Conservation (phyloP, 2,113 vertebrate genomes). For the Struthio camelus region DNA sequence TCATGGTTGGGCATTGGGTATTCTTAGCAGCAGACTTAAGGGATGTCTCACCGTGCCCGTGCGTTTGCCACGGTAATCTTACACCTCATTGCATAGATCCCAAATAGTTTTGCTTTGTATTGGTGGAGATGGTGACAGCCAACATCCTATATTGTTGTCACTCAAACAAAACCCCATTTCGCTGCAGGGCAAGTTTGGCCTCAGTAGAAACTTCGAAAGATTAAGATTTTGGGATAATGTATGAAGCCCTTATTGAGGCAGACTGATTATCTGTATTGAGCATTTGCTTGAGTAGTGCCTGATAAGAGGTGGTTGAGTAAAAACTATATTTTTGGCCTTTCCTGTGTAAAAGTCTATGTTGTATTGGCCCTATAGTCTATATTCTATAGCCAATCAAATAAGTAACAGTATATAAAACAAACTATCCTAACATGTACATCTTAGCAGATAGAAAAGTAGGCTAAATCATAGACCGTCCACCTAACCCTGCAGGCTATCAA, state of each 20-base stretch:
- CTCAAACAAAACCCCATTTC: neutral
- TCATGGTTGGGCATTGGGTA: neutral
- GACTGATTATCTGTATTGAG: neutral
- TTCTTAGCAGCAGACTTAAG: neutral
- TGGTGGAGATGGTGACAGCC: neutral
- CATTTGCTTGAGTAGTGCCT: neutral
- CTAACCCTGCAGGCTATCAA: conserved; percentile 50
- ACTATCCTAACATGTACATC: neutral
- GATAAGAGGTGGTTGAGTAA: neutral
- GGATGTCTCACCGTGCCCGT: neutral
- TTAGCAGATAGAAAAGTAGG: conserved; percentile 52
- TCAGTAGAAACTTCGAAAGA: neutral
- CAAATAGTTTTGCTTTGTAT: neutral
- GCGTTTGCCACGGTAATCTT: neutral
- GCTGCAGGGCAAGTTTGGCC: neutral
- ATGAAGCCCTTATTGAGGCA: neutral
- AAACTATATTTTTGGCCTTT: neutral
- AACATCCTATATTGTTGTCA: neutral
- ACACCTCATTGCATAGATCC: neutral
- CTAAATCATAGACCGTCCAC: conserved; percentile 58
- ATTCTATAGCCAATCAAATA: neutral
- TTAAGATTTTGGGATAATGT: neutral
- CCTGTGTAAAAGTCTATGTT: neutral
- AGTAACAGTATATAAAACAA: conserved; percentile 1
- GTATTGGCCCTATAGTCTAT: too few relatives aligned